Evolutionary conservation across 2,113 vertebrate genomes (phyloP), one percentile per base, ranked within the genome.

Genomic region (Callithrix jacchus): DNA sequence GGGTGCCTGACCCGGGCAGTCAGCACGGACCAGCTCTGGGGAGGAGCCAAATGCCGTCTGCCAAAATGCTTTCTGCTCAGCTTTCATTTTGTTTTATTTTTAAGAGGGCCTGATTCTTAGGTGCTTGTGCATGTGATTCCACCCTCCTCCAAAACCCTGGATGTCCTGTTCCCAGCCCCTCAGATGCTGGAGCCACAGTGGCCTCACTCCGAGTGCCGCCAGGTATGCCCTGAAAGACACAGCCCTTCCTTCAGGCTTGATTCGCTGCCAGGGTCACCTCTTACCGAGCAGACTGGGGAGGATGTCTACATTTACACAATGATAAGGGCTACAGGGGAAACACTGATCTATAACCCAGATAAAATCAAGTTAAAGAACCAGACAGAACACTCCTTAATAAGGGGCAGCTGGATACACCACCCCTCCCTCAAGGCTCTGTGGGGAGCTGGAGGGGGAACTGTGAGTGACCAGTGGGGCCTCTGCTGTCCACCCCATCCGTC

Each of bases 311-410:
- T 91, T 8, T 81, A 76, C 52, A 30, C 74, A 42, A 7, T 17
- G 68, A 35, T 61, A 32, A 96, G 77, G 80, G 58, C 70, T 74
- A 64, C 58, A 3, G 61, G 64, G 83, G 93, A 91, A 70, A 68
- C 25, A n/a, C 58, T 70, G 76, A 95, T 91, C 96, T 95, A 45
- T 61, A 94, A 56, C 86, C 64, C 32, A 80, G 74, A 91, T 77
- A 90, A 88, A 93, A 94, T 27, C 40, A 40, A 91, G 74, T 77
- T 83, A 14, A 81, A 37, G 47, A n/a, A 47, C 30, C n/a, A 49
- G 4, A 37, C 61, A 89, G 47, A 92, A 87, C 85, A 74, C n/a
- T 73, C 56, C 40, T 88, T 61, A 84, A n/a, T 37, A 42, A 95
- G 81, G 13, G 52, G 52, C 76, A 77, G 56, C 32, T 58, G 2